phyloP scores from a whole-genome alignment of 1,140 invertebrate genomes.

The Thaumatotibia leucotreta region DNA sequence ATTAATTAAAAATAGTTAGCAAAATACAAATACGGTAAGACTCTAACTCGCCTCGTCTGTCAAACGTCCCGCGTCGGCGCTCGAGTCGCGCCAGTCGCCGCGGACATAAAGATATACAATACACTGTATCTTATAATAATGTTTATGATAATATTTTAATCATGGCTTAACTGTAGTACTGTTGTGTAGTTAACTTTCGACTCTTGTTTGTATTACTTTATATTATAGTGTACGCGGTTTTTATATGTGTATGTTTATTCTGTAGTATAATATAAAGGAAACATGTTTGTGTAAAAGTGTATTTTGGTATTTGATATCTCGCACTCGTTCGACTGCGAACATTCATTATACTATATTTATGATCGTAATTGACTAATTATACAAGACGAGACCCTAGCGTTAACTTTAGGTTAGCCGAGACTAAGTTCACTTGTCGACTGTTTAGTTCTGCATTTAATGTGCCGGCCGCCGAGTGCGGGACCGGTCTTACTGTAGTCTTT shows the following conservation, averaged over 20 bases:
- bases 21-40: constrained; percentile 76
- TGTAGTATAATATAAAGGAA: constrained; percentile 55
- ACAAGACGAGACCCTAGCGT: constrained; percentile 68
- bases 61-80: constrained; percentile 26
- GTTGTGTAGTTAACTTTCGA: constrained; percentile 74
- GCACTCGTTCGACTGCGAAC: neutral
- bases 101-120: constrained; percentile 58
- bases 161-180: constrained; percentile 74
- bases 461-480: constrained; percentile 38
- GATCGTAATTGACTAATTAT: constrained; percentile 79
- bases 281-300: constrained; percentile 73
- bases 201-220: constrained; percentile 74
- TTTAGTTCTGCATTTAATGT: constrained; percentile 62
- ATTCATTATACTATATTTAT: constrained; percentile 65
- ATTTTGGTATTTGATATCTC: constrained; percentile 65
- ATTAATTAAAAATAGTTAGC: constrained; percentile 77
- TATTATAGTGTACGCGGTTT: constrained; percentile 72
- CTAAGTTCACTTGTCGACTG: constrained; percentile 60
- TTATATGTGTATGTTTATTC: constrained; percentile 76
- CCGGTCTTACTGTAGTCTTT: constrained; percentile 56
- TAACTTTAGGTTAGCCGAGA: constrained; percentile 65
- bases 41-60: constrained; percentile 69
- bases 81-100: constrained; percentile 24
- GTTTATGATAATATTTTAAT: constrained; percentile 72
- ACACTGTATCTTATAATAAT: constrained; percentile 66